Evolutionary conservation across 2,113 vertebrate genomes (phyloP), one percentile per base, ranked within the genome.

Genomic region (Bos javanicus): DNA sequence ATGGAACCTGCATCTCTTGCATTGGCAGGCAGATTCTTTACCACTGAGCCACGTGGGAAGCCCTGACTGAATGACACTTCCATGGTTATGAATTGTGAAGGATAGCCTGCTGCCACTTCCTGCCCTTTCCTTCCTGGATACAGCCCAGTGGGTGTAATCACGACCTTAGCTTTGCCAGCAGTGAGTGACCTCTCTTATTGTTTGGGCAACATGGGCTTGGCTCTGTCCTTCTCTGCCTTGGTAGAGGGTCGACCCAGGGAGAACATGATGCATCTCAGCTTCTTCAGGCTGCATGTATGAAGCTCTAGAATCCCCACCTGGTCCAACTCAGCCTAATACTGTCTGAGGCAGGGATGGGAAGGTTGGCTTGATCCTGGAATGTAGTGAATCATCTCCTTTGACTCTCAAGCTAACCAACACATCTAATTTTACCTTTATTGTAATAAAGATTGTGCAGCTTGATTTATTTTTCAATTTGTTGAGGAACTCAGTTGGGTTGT

Each of bases 1-100:
- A 43, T 3, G 13, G 15, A 76, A 26, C 23, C 71, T 0, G 0
- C 0, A 0, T 43, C 67, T 39, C 67, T 23, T 39, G 10, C 19
- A 39, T 39, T 39, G 19, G n/a, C 5, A 74, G n/a, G 36, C 67
- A 25, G n/a, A 71, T 71, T 23, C 67, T 71, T 71, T 39, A 39
- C 19, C n/a, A 71, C 67, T 71, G 67, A 71, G n/a, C 67, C n/a
- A 39, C 1, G 0, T 13, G 10, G n/a, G 67, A 71, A 71, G n/a
- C 10, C 19, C n/a, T 23, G 67, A 67, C 16, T 67, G n/a, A 71
- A 71, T 39, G n/a, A 19, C n/a, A 39, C 19, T 71, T 71, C 19
- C 5, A 23, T 71, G 36, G 21, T 71, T 23, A 71, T 71, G 67
- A 39, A 74, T 1, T 74, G 67, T 12, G 67, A 74, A 74, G n/a